phyloP scores from a whole-genome alignment of 2,797 vertebrate genomes.

The Tauraco hartlaubi region DNA sequence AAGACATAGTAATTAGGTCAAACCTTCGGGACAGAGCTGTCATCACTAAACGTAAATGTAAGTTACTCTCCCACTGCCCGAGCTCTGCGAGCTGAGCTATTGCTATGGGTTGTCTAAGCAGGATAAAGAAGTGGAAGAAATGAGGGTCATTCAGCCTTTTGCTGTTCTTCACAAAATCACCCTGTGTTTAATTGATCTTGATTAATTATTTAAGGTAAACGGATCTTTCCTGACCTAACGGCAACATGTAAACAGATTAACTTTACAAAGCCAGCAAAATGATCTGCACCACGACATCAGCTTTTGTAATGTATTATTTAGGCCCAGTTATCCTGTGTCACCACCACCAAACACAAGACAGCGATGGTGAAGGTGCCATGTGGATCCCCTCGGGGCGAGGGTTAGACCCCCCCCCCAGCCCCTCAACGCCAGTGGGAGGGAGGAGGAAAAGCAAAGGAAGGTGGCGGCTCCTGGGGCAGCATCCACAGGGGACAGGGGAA shows the following conservation, averaged over 20 bases:
- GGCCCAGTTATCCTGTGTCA: neutral
- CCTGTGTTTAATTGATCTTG: slow-evolving; percentile 38
- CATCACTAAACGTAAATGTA: neutral
- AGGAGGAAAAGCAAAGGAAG: neutral
- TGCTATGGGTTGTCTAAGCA: neutral
- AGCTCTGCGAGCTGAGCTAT: neutral
- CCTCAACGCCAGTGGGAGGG: neutral
- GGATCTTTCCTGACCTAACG: slow-evolving; percentile 33
- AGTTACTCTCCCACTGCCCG: neutral
- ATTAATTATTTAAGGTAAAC: slow-evolving; percentile 63
- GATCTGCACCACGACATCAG: neutral
- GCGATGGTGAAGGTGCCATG: accelerated
- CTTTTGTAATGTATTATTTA: neutral
- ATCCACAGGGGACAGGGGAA: accelerated
- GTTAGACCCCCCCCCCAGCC: too few species aligned
- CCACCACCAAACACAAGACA: neutral
- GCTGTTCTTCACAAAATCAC: slow-evolving; percentile 17
- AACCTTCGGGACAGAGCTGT: slow-evolving; percentile 33
- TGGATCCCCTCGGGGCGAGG: neutral
- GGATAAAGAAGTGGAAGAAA: neutral
- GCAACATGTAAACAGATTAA: slow-evolving; percentile 53
- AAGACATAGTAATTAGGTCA: slow-evolving; percentile 52
- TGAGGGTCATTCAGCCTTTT: neutral
- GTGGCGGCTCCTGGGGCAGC: neutral
- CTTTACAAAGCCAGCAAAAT: slow-evolving; percentile 55